phyloP scores from a whole-genome alignment of 2,888 invertebrate genomes.

The Synanthedon vespiformis region DNA sequence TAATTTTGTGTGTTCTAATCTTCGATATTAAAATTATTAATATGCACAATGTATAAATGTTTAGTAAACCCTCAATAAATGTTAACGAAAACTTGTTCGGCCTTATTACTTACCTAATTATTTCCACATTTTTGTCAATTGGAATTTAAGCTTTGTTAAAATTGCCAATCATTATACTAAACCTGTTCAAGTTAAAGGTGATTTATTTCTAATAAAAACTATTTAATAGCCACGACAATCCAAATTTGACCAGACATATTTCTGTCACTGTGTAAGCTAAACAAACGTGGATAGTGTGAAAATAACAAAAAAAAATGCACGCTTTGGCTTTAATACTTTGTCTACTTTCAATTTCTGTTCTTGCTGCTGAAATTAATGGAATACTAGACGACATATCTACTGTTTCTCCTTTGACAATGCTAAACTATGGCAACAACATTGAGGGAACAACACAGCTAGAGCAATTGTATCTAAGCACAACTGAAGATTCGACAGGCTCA shows the following conservation, averaged over 20 bases:
- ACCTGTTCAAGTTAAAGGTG: background rate
- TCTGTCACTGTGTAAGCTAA: background rate
- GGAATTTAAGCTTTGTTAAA: background rate
- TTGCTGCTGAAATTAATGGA: constrained; percentile 1
- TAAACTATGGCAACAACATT: background rate
- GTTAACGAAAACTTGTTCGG: background rate
- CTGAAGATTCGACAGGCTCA: background rate
- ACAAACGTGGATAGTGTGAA: too few species aligned
- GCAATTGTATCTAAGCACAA: background rate
- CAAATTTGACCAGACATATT: background rate
- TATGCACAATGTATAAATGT: background rate
- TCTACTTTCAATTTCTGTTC: background rate
- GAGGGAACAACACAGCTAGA: too few species aligned
- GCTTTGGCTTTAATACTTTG: background rate
- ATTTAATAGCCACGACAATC: background rate
- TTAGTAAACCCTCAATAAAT: background rate
- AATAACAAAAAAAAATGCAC: background rate
- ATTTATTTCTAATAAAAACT: background rate
- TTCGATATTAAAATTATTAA: constrained; percentile 1
- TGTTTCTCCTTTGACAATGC: background rate
- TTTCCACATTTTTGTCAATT: too few species aligned
- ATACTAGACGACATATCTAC: constrained; percentile 13
- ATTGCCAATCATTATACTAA: background rate
- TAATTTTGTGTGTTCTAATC: background rate
- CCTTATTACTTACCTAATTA: background rate